Conservation (phyloP, 1,140 invertebrate species). For the Pomacea maculata region DNA sequence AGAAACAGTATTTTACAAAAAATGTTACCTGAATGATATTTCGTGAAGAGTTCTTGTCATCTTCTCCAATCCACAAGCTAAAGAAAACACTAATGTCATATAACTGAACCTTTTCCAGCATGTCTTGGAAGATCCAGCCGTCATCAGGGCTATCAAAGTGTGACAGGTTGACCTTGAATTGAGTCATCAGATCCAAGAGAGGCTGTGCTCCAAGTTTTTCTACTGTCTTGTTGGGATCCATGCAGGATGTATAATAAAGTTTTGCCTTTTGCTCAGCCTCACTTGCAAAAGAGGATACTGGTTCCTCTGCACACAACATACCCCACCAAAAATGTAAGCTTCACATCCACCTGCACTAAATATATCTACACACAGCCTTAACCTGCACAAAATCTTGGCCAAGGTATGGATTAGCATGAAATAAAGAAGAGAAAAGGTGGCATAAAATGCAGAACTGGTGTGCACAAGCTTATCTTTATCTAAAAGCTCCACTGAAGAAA, state of each 20-base stretch:
- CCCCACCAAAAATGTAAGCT: background rate
- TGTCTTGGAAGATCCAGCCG: constrained; percentile 81
- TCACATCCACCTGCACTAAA: background rate
- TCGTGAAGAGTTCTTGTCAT: constrained; percentile 88
- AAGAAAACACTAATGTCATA: constrained; percentile 79
- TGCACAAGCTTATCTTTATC: too few relatives aligned
- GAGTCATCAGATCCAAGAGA: constrained; percentile 79
- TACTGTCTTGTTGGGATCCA: constrained; percentile 91
- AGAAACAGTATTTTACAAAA: too few relatives aligned
- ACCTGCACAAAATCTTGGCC: background rate
- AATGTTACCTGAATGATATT: constrained; percentile 82
- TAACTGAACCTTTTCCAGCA: constrained; percentile 83
- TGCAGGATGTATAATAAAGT: constrained; percentile 90
- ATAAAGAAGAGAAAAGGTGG: background rate
- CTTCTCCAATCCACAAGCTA: constrained; percentile 89
- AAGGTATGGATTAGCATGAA: too few relatives aligned
- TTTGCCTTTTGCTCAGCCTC: constrained; percentile 89
- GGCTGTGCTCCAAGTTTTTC: constrained; percentile 84
- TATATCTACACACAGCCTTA: background rate
- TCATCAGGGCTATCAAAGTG: constrained; percentile 65
- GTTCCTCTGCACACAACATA: constrained; percentile 42
- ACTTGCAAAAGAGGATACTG: constrained; percentile 61
- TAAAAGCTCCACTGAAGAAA: too few relatives aligned
- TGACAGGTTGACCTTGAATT: constrained; percentile 72
- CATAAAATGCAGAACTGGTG: background rate